These are phyloP conservation scores for Agrotis clavis DNA, from an alignment of 2,888 invertebrate species.

Conservation along the genomic window DNA sequence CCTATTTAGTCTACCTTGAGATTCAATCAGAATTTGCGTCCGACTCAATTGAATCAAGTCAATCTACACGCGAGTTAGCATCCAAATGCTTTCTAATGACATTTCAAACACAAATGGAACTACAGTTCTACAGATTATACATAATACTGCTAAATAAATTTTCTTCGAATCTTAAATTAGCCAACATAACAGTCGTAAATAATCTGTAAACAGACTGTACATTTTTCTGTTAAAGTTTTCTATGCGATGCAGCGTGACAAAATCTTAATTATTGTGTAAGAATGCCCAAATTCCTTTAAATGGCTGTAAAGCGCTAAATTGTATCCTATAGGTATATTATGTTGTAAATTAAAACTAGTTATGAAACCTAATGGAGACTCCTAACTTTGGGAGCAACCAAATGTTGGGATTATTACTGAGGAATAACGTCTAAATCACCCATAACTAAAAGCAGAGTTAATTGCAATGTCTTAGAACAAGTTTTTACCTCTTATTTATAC, in stretches of 20 bases:
- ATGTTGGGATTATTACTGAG: not conserved
- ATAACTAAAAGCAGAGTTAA: too few species aligned
- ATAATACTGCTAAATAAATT: too few species aligned
- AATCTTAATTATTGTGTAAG: constrained; percentile 25
- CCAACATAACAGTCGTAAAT: too few species aligned
- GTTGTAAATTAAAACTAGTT: constrained; percentile 24
- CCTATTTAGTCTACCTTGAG: constrained; percentile 1
- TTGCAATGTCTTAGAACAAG: too few species aligned
- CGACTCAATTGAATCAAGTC: constrained; percentile 28
- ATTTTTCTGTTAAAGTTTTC: constrained; percentile 16
- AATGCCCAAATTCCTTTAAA: constrained; percentile 1
- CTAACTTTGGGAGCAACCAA: not conserved
- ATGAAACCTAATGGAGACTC: not conserved
- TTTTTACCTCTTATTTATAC: too few species aligned
- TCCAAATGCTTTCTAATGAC: constrained; percentile 14
- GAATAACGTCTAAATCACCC: not conserved
- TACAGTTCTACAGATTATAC: too few species aligned
- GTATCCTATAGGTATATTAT: constrained; percentile 4
- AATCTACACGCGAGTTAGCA: constrained; percentile 2
- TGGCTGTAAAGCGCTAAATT: constrained; percentile 9
- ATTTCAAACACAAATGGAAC: constrained; percentile 26
- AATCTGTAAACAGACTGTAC: too few species aligned
- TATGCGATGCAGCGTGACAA: constrained; percentile 7
- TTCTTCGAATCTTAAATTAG: too few species aligned
- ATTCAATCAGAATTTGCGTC: constrained; percentile 19